Evolutionary conservation across 2,797 vertebrate genomes (phyloP).

Genomic region (Hozukius guyotensis): DNA sequence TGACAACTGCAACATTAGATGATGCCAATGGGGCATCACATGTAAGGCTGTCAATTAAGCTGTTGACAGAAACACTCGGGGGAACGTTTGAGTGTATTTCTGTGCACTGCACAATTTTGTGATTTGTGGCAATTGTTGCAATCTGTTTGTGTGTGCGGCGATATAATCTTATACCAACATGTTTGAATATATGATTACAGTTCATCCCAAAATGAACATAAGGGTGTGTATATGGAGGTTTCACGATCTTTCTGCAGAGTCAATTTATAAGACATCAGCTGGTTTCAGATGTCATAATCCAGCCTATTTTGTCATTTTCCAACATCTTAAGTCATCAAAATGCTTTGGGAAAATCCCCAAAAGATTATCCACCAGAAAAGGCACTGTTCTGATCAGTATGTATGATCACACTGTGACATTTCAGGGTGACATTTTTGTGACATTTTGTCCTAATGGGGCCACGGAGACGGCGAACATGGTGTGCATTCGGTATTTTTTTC

Average conservation of each 20-base stretch:
- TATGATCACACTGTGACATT: slow-evolving; percentile 72
- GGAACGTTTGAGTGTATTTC: neutral
- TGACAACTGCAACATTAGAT: slow-evolving; percentile 54
- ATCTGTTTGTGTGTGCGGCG: neutral
- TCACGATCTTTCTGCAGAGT: neutral
- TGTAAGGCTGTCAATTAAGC: slow-evolving; percentile 47
- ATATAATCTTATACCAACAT: neutral
- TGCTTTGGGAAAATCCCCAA: neutral
- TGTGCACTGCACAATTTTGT: neutral
- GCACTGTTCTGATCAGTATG: slow-evolving; percentile 63
- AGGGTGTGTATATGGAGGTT: neutral
- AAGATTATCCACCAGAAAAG: slow-evolving; percentile 17
- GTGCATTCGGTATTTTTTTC: slow-evolving; percentile 41
- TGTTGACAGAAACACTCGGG: slow-evolving; percentile 23
- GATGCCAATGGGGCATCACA: slow-evolving; percentile 47
- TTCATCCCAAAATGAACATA: neutral
- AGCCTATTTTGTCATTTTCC: neutral
- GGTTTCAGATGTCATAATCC: slow-evolving; percentile 13
- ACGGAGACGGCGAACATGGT: slow-evolving; percentile 40
- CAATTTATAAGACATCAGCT: neutral
- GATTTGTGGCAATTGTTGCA: slow-evolving; percentile 25
- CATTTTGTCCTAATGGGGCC: slow-evolving; percentile 72
- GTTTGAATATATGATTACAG: neutral
- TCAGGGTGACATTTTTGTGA: slow-evolving; percentile 75
- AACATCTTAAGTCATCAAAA: slow-evolving; percentile 22